Evolutionary conservation across 2,113 vertebrate species (phyloP), one percentile per base, ranked within the genome.

Genomic region (Microcebus griseorufus): DNA sequence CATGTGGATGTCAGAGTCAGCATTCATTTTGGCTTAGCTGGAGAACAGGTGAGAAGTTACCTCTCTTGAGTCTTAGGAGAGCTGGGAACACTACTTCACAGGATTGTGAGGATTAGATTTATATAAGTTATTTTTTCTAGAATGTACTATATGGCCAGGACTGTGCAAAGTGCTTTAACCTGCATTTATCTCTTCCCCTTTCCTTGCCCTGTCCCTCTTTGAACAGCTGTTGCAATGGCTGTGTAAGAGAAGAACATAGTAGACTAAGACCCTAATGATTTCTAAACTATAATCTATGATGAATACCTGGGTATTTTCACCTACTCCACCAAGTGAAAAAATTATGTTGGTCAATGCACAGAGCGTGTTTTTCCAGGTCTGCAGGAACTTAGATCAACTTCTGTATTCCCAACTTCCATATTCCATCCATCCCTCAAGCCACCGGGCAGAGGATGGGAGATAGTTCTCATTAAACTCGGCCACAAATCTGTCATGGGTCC

Each of bases 61-160:
- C 8, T 92, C 23, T 62, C 12, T 72, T 39, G 42, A 73, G 62
- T 65, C 18, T 86, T 25, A 9, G 20, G 34, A n/a, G 53, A 58
- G 25, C 64, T 88, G 42, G 18, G 22, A 92, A 83, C 0, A 12
- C 22, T 64, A 45, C 53, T 13, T 42, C 37, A 37, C 4, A 97
- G 16, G 17, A 64, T 5, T 90, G 5, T 85, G 29, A 67, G 37
- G 22, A 83, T 69, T 62, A 58, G 9, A 92, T 83, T 82, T 25
- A 82, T 86, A 73, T 5, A n/a, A 81, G 37, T 13, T 76, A 2
- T 9, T 48, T 76, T 90, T 48, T 20, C 9, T 37, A 76, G 55
- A 72, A 58, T 0, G 0, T 27, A 16, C 20, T 16, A 4, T 0
- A 34, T 27, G 27, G 39, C 5, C 27, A 42, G 29, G 8, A 39